A percentile compares a stretch with the other conserved stretches of the same genome.
Conservation (phyloP, 2,113 vertebrate species). For the Cercocebus atys region DNA sequence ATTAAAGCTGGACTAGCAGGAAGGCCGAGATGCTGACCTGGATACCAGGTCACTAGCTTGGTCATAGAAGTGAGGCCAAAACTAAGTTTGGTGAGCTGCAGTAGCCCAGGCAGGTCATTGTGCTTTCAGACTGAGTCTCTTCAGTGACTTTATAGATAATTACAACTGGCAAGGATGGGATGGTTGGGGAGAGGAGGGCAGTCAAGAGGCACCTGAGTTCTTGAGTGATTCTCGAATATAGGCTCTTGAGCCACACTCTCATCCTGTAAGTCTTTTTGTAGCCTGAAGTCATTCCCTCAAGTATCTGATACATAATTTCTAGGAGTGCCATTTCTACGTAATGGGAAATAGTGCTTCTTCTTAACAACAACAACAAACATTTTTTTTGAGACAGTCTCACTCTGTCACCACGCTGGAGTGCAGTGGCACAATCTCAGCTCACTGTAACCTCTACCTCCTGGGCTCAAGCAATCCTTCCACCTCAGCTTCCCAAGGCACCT, state of each 20-base stretch:
- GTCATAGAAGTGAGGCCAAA: not conserved
- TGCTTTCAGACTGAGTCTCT: not conserved
- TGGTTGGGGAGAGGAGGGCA: not conserved
- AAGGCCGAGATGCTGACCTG: not conserved
- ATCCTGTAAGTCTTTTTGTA: not conserved
- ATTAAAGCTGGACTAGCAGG: not conserved
- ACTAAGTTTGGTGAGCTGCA: not conserved
- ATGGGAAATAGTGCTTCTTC: not conserved
- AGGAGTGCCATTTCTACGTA: not conserved
- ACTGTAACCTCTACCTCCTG: too few species aligned
- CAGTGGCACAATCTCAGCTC: too few species aligned
- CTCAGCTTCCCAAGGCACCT: too few species aligned
- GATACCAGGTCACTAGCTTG: not conserved
- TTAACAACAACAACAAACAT: not conserved
- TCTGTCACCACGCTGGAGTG: too few species aligned
- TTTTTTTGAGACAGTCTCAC: too few species aligned
- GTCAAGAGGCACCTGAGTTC: not conserved
- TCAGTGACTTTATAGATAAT: not conserved
- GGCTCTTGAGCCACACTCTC: not conserved
- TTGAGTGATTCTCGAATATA: not conserved
- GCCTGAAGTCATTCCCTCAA: not conserved
- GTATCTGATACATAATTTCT: not conserved
- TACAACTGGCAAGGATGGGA: not conserved
- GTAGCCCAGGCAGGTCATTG: not conserved
- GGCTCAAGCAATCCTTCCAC: too few species aligned